Base-by-base conservation (phyloP, 2,888 invertebrate species). In the Lepas anatifera region DNA sequence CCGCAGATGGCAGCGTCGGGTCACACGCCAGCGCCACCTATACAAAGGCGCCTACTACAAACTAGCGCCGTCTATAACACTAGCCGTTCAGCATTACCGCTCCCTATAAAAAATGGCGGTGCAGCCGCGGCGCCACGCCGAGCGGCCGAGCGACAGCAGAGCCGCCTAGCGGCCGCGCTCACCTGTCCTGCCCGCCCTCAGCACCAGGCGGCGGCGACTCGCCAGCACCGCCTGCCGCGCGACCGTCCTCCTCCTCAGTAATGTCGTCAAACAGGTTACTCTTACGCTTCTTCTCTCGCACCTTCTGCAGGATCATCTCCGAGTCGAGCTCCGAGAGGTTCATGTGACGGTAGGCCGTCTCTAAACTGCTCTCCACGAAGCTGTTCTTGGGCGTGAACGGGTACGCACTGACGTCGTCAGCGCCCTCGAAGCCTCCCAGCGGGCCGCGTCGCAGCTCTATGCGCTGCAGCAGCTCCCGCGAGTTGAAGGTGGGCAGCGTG, bases 361-460 rank as follows among this genome's bases (percentile, higher is more conserved):
- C 77, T 46, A 77, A 74, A 69, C 69, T 74, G 37, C 74, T 76
- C 29, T 80, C 80, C 16, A 77, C 76, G 74, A 76, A 79, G 73
- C 79, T 79, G 73, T 80, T 80, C 73, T 79, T 78, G 7, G 80
- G 80, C 1, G 80, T 80, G 71, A 77, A 79, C 2, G 80, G 79
- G 67, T 76, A 77, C 2, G 75, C 73, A 13, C 72, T 73, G 67
- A 76, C 75, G 64, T 76, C 75, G n/a, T 72, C 69, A 13, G 68
- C 67, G 63, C 73, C 73, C 39, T 75, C 76, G 68, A 76, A 77
- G n/a, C 76, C 77, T 22, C 76, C 74, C 29, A 81, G 74, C 32
- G 78, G 77, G 10, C 78, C 79, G 68, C 80, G 77, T 72, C 80
- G 80, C 43, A 76, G 77, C 67, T 79, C 78, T n/a, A 81, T 80